A percentile compares a stretch with the other conserved stretches of the same genome.
phyloP scores from a whole-genome alignment of 2,797 vertebrate genomes.

The Smutsia gigantea region DNA sequence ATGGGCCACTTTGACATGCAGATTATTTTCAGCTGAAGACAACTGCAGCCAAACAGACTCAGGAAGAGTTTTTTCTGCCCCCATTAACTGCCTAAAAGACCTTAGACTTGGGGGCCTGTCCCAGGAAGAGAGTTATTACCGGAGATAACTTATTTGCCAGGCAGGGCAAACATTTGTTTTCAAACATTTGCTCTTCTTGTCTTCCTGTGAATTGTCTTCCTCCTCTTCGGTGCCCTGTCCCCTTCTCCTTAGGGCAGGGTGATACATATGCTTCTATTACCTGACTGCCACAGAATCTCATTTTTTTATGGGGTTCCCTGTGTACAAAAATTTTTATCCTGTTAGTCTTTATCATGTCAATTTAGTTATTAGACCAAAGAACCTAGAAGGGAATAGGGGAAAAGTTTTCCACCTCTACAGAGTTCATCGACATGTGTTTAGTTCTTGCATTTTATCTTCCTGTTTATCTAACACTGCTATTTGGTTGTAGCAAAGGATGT shows the following conservation, averaged over 20 bases:
- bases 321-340: background rate
- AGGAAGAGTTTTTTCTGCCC: background rate
- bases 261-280: background rate
- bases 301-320: background rate
- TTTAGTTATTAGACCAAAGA: background rate
- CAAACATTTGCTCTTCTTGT: background rate
- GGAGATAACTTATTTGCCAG: background rate
- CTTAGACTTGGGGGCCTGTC: background rate
- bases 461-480: background rate
- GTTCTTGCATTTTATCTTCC: background rate
- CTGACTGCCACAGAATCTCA: background rate
- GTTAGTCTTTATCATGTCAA: background rate
- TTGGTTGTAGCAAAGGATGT: background rate
- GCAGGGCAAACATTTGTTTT: background rate
- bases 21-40: background rate
- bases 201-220: background rate
- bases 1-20: background rate
- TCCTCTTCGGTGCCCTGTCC: background rate
- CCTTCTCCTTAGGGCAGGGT: background rate
- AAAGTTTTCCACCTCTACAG: background rate
- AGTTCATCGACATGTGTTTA: background rate
- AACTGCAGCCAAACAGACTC: no score
- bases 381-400: background rate
- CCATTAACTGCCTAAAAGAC: background rate
- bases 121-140: background rate